These are phyloP conservation scores for Prionailurus bengalensis DNA, from an alignment of 2,113 vertebrate species.

Conservation along the genomic window DNA sequence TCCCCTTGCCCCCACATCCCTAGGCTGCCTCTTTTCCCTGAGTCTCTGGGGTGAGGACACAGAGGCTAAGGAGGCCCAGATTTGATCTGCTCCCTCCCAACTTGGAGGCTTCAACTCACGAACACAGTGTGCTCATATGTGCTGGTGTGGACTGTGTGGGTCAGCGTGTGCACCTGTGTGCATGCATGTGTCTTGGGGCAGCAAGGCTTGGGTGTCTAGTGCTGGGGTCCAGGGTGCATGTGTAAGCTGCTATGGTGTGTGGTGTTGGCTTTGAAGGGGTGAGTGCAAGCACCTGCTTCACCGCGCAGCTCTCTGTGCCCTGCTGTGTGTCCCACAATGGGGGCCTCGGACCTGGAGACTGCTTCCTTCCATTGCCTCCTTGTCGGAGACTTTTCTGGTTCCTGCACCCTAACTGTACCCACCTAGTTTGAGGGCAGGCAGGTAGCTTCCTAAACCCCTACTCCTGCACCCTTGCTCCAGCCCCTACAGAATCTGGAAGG, in stretches of 20 bases:
- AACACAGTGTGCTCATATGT: background rate
- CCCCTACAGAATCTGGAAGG: background rate
- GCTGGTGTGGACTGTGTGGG: background rate
- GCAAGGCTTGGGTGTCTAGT: background rate
- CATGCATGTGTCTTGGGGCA: background rate
- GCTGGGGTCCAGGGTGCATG: background rate
- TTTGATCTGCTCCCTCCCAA: background rate
- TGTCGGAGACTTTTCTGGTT: background rate
- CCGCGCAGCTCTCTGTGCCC: background rate
- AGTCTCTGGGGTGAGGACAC: background rate
- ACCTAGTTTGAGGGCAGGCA: background rate
- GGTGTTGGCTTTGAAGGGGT: background rate
- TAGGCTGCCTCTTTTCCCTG: background rate
- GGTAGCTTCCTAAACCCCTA: background rate
- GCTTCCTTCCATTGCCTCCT: background rate
- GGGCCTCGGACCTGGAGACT: background rate
- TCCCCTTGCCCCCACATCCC: background rate
- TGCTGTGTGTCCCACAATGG: background rate
- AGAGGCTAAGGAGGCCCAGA: background rate
- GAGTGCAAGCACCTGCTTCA: background rate
- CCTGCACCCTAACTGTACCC: background rate
- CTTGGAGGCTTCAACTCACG: background rate
- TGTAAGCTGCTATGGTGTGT: background rate
- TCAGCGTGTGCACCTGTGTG: background rate
- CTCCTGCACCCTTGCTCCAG: background rate